Evolutionary conservation across 2,888 invertebrate species (phyloP).

Genomic region (Drosophila algonquin): DNA sequence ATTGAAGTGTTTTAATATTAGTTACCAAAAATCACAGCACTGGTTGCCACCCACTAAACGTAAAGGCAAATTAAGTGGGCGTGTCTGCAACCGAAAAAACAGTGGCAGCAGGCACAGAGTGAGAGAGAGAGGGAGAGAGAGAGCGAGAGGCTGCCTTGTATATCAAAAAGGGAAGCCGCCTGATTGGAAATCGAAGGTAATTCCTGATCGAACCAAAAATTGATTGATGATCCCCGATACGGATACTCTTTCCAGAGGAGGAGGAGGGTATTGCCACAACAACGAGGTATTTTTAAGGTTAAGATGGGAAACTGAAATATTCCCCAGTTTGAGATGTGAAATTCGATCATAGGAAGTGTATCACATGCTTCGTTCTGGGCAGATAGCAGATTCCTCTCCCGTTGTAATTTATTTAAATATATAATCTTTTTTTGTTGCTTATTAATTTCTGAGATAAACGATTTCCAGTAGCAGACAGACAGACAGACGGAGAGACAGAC

Average conservation of each 20-base stretch:
- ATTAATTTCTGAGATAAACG: slow-evolving; percentile 57
- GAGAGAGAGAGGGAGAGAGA: slow-evolving; percentile 12
- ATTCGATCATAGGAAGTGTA: neutral
- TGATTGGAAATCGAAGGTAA: slow-evolving; percentile 50
- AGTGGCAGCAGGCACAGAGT: slow-evolving; percentile 45
- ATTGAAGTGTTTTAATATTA: slow-evolving; percentile 74
- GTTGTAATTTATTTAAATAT: slow-evolving; percentile 72
- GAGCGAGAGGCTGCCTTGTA: neutral
- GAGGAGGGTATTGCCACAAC: no score
- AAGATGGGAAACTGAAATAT: no score
- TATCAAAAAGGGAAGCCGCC: slow-evolving; percentile 23
- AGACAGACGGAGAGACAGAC: slow-evolving; percentile 70
- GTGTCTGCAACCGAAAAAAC: slow-evolving; percentile 57
- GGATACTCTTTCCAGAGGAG: no score
- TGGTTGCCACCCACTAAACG: slow-evolving; percentile 70
- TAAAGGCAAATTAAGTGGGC: slow-evolving; percentile 69
- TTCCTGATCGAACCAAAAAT: slow-evolving; percentile 29
- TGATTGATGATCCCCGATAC: slow-evolving; percentile 70
- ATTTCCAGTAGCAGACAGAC: slow-evolving; percentile 61
- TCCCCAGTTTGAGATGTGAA: no score
- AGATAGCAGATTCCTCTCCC: neutral
- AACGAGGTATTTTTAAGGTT: no score
- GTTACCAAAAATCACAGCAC: slow-evolving; percentile 65
- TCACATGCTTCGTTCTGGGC: neutral
- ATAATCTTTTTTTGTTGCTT: slow-evolving; percentile 66